Evolutionary conservation across 2,113 vertebrate species (phyloP).

Genomic region (Atractosteus spatula): DNA sequence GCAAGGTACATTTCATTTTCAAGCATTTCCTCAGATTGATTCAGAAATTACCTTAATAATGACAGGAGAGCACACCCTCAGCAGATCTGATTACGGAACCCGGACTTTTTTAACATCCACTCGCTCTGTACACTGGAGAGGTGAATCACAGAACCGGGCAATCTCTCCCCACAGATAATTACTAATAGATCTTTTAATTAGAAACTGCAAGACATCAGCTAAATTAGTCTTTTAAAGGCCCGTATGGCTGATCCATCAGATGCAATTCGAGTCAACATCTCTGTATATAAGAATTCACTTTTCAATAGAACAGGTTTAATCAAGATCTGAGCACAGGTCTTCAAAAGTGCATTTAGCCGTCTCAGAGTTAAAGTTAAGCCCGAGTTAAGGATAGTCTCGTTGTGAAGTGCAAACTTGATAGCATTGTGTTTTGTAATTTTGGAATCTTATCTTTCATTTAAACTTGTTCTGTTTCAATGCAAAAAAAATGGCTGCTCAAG

Average conservation of each 20-base stretch:
- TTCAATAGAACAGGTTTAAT: slow-evolving; percentile 15
- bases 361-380: too few relatives aligned
- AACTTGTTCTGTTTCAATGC: too few relatives aligned
- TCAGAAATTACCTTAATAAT: slow-evolving; percentile 91
- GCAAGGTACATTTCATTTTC: slow-evolving; percentile 90
- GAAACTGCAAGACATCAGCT: slow-evolving; percentile 82
- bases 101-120: slow-evolving; percentile 69
- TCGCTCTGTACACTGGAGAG: slow-evolving; percentile 67
- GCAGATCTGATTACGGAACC: slow-evolving; percentile 80
- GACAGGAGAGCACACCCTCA: slow-evolving; percentile 81
- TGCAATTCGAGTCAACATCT: slow-evolving; percentile 51
- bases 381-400: too few relatives aligned
- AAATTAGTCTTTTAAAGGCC: slow-evolving; percentile 80
- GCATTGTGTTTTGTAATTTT: too few relatives aligned
- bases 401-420: too few relatives aligned
- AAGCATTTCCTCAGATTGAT: slow-evolving; percentile 93
- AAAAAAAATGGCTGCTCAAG: slow-evolving; percentile 35
- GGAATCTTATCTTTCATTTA: too few relatives aligned
- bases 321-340: slow-evolving; percentile 26
- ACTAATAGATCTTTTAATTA: slow-evolving; percentile 87
- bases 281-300: slow-evolving; percentile 45
- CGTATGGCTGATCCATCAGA: slow-evolving; percentile 57
- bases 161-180: slow-evolving; percentile 86
- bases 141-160: slow-evolving; percentile 86
- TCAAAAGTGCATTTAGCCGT: neutral